These are phyloP conservation scores for Corbicula japonica DNA, from an alignment of 2,888 invertebrate species.

Conservation along the genomic window DNA sequence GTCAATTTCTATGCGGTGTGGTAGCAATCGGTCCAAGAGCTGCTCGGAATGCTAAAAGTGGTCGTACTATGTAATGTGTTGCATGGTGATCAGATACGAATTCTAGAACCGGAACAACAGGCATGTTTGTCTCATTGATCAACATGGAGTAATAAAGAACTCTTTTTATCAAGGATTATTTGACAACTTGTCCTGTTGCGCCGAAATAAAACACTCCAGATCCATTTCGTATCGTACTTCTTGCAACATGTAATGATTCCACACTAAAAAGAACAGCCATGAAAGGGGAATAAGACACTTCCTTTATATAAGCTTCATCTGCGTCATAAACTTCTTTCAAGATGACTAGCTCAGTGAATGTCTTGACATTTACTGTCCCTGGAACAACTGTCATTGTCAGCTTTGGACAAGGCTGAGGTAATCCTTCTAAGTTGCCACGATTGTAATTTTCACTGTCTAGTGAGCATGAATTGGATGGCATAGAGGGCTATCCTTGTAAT, in stretches of 20 bases:
- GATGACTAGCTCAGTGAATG: slow-evolving; percentile 7
- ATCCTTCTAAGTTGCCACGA: too few species aligned
- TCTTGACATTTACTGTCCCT: too few species aligned
- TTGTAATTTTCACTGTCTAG: too few species aligned
- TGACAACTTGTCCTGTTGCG: slow-evolving; percentile 5
- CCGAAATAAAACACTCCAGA: slow-evolving; percentile 5
- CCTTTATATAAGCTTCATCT: slow-evolving; percentile 3
- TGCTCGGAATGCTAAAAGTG: slow-evolving; percentile 1
- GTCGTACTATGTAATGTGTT: slow-evolving; percentile 6
- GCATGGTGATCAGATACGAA: slow-evolving; percentile 2
- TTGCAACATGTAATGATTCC: not conserved
- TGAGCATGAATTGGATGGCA: too few species aligned
- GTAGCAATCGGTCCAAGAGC: slow-evolving; percentile 9
- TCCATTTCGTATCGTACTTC: not conserved
- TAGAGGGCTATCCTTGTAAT: too few species aligned
- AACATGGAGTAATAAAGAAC: slow-evolving; percentile 1
- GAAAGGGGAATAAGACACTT: too few species aligned
- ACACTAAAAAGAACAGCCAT: slow-evolving; percentile 10
- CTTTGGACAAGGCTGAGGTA: too few species aligned
- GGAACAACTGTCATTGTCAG: too few species aligned
- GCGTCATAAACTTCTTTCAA: slow-evolving; percentile 11
- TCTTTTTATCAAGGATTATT: not conserved
- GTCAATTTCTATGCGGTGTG: slow-evolving; percentile 4
- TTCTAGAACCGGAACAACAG: slow-evolving; percentile 3
- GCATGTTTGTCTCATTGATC: slow-evolving; percentile 7